phyloP scores from a whole-genome alignment of 2,113 vertebrate genomes.

The Casuarius casuarius region DNA sequence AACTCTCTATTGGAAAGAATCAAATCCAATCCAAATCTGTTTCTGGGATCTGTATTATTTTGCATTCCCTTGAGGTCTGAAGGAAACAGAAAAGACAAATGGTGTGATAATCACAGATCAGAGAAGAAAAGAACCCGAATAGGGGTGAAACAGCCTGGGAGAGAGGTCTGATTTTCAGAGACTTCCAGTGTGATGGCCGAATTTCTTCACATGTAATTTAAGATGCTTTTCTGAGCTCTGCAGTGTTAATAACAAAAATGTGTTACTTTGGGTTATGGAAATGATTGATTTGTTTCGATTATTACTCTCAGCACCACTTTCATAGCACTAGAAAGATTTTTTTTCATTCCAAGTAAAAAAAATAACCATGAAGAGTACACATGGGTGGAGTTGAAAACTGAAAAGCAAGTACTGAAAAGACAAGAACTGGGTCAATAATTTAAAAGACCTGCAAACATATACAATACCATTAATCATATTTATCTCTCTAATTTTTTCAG shows the following conservation, averaged over 20 bases:
- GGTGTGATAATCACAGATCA: conserved; percentile 22
- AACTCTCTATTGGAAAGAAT: conserved; percentile 39
- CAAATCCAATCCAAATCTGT: conserved; percentile 20
- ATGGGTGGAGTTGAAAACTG: not conserved
- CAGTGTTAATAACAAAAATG: not conserved
- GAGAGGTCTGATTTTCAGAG: not conserved
- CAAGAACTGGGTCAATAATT: not conserved
- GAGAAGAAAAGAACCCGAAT: not conserved
- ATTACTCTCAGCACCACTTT: not conserved
- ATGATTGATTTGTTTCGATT: not conserved
- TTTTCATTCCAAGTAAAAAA: not conserved
- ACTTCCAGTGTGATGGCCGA: not conserved
- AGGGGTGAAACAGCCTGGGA: not conserved
- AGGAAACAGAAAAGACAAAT: conserved; percentile 49
- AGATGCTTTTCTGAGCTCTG: not conserved
- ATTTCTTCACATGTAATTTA: conserved; percentile 36
- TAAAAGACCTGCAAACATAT: accelerated
- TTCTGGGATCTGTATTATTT: conserved; percentile 31
- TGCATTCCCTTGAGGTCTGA: conserved; percentile 7
- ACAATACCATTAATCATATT: not conserved
- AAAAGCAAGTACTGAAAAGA: not conserved
- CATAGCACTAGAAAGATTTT: not conserved
- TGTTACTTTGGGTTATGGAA: not conserved
- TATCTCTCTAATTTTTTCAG: not conserved
- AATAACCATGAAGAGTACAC: not conserved